Percentiles rank a stretch among this genome's conserved stretches.
Evolutionary conservation across 2,113 vertebrate genomes (phyloP).

Genomic region (Vulpes ferrilata): DNA sequence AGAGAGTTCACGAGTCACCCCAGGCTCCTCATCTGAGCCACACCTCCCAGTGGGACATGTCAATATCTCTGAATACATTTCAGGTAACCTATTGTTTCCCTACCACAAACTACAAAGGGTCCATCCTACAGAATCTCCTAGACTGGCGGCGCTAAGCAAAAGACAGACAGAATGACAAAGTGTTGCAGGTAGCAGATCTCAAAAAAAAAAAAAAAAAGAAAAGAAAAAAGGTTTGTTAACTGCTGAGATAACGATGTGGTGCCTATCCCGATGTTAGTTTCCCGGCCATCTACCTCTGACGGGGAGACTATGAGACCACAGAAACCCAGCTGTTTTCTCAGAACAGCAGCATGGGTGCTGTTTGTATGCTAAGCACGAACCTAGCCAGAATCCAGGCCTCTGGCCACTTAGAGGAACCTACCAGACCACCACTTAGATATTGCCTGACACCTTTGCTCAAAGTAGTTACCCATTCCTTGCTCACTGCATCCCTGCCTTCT

Average conservation of each 20-base stretch:
- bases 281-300: background rate
- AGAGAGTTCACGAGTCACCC: conserved; percentile 54
- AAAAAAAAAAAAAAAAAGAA: background rate
- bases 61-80: conserved; percentile 40
- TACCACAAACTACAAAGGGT: conserved; percentile 57
- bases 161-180: background rate
- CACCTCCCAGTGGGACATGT: background rate
- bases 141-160: background rate
- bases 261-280: background rate
- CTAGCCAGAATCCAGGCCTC: background rate
- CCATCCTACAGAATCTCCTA: conserved; percentile 29
- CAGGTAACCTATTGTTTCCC: conserved; percentile 51
- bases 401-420: background rate
- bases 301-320: background rate
- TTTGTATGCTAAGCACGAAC: background rate
- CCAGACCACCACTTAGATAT: background rate
- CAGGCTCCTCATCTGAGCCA: background rate
- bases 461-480: background rate
- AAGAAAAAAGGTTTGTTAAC: background rate
- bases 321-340: conserved; percentile 1
- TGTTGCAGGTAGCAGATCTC: background rate
- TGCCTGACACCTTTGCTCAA: background rate
- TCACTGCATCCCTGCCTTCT: background rate
- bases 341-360: background rate
- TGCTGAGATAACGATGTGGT: conserved; percentile 14